These are phyloP conservation scores for Drosophila tani DNA, from an alignment of 1,140 invertebrate genomes.

Conservation along the genomic window DNA sequence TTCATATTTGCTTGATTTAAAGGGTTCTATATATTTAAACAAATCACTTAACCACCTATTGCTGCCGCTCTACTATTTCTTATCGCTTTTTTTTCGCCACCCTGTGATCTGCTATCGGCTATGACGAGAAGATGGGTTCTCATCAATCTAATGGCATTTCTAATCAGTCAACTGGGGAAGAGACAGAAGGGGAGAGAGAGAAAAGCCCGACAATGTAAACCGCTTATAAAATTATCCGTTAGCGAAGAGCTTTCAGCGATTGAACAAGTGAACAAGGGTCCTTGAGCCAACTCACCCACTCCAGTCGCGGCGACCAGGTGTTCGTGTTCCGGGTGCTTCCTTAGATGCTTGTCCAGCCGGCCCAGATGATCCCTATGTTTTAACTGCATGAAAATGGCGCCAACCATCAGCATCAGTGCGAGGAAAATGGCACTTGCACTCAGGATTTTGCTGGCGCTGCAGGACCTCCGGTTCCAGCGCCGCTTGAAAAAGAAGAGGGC, in stretches of 20 bases:
- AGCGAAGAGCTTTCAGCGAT: conserved; percentile 17
- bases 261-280: conserved; percentile 23
- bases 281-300: conserved; percentile 34
- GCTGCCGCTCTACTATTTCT: not conserved
- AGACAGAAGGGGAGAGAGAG: conserved; percentile 9
- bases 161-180: conserved; percentile 43
- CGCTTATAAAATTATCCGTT: conserved; percentile 31
- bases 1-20: not conserved
- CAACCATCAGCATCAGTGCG: conserved; percentile 60
- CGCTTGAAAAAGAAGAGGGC: conserved; percentile 9
- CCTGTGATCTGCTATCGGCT: conserved; percentile 12
- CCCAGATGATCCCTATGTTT: conserved; percentile 68
- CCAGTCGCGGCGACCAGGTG: conserved; percentile 20
- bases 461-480: conserved; percentile 11
- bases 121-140: conserved; percentile 3
- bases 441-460: conserved; percentile 27
- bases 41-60: not conserved
- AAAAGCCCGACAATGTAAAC: conserved; percentile 6
- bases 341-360: conserved; percentile 44
- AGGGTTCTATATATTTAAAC: not conserved
- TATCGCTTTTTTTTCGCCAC: not conserved
- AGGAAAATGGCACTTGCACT: conserved; percentile 50
- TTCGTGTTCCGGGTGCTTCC: conserved; percentile 1
- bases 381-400: conserved; percentile 69
- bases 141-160: conserved; percentile 17